Percentiles rank a stretch among this genome's conserved stretches.
These are phyloP conservation scores for Neoniphon sammara DNA, from an alignment of 2,797 vertebrate genomes.

Conservation along the genomic window DNA sequence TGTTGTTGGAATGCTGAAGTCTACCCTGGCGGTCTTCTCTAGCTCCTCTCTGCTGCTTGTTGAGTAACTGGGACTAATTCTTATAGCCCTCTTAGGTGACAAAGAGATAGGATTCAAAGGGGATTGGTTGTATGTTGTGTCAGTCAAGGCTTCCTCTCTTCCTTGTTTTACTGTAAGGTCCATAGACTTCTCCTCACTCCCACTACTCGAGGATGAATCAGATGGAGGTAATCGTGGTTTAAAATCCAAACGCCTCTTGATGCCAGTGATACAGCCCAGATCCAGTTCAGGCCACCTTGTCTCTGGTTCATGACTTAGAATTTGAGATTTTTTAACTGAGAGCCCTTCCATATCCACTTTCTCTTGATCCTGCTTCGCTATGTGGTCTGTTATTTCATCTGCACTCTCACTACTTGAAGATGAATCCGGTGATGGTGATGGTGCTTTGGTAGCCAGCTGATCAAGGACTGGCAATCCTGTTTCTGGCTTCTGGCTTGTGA, in stretches of 20 bases:
- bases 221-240: too few species aligned
- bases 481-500: slow-evolving; percentile 8
- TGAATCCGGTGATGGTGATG: slow-evolving; percentile 1
- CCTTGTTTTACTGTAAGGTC: neutral
- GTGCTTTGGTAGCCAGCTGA: slow-evolving; percentile 41
- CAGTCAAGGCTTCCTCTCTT: neutral
- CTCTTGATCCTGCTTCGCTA: neutral
- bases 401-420: neutral
- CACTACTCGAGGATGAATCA: neutral
- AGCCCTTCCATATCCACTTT: neutral
- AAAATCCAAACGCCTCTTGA: slow-evolving; percentile 34
- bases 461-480: slow-evolving; percentile 4
- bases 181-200: slow-evolving; percentile 5
- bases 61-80: too few species aligned
- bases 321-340: neutral
- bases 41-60: too few species aligned
- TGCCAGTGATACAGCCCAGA: neutral
- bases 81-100: too few species aligned
- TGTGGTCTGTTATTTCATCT: neutral
- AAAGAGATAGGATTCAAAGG: too few species aligned
- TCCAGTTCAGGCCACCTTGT: neutral
- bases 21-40: too few species aligned
- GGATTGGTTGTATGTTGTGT: too few species aligned
- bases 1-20: too few species aligned
- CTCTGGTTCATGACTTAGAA: neutral